A percentile compares a stretch with the other conserved stretches of the same genome.
phyloP scores from a whole-genome alignment of 2,113 vertebrate genomes.

The Saguinus midas region DNA sequence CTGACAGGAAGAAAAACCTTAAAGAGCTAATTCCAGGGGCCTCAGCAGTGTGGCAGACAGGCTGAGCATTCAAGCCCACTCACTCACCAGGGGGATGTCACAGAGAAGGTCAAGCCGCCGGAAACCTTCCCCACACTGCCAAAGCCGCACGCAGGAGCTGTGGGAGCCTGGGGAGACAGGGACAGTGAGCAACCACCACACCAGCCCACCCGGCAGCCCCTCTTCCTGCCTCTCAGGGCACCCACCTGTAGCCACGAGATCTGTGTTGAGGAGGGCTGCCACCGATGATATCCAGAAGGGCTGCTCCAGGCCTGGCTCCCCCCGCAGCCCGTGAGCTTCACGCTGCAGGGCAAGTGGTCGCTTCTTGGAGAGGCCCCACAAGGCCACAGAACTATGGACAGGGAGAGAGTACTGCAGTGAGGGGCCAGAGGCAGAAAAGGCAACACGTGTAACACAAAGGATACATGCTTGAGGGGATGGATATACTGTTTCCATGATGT shows the following conservation, averaged over 20 bases:
- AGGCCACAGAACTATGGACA: slow-evolving; percentile 87
- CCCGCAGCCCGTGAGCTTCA: slow-evolving; percentile 89
- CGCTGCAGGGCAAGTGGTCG: slow-evolving; percentile 90
- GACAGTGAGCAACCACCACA: fast-evolving
- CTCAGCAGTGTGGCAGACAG: not conserved
- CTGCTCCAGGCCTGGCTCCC: slow-evolving; percentile 86
- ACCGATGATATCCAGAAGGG: slow-evolving; percentile 91
- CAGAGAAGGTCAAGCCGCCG: slow-evolving; percentile 89
- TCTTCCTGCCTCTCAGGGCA: fast-evolving
- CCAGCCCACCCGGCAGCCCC: fast-evolving
- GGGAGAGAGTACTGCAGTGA: not conserved
- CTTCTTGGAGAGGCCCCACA: slow-evolving; percentile 97
- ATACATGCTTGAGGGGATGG: too few species aligned
- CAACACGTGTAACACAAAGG: too few species aligned
- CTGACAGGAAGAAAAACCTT: not conserved
- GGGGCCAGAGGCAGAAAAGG: not conserved
- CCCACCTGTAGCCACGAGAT: slow-evolving; percentile 92
- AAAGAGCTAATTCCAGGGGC: not conserved
- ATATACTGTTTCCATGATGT: too few species aligned
- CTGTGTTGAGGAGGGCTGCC: slow-evolving; percentile 90
- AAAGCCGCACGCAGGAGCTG: slow-evolving; percentile 88
- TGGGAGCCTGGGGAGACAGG: slow-evolving; percentile 88
- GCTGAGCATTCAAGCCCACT: not conserved
- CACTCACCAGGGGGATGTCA: slow-evolving; percentile 90
- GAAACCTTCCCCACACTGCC: slow-evolving; percentile 91